phyloP scores from a whole-genome alignment of 2,888 invertebrate species.

The Erebia ligea region DNA sequence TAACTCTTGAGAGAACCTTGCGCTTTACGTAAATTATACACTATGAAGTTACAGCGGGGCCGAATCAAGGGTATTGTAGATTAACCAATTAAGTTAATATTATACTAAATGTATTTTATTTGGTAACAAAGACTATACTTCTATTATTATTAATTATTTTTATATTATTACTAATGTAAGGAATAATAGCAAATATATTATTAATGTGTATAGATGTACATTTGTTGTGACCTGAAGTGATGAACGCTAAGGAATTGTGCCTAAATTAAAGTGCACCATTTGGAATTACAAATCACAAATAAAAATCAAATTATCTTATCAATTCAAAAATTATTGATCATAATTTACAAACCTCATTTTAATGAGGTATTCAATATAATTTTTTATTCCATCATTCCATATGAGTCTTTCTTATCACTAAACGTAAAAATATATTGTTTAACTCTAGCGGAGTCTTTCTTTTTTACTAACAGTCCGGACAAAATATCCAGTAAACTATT shows the following conservation, averaged over 20 bases:
- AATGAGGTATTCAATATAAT: no score
- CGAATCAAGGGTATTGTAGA: not conserved
- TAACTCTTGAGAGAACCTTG: no score
- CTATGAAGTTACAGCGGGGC: no score
- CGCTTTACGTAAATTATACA: no score
- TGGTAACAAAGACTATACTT: conserved; percentile 26
- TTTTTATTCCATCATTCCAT: no score
- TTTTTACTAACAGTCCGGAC: no score
- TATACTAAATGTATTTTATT: conserved; percentile 13
- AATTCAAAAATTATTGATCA: no score
- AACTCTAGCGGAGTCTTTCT: no score
- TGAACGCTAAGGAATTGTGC: conserved; percentile 30
- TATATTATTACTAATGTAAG: conserved; percentile 14
- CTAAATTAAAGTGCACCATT: conserved; percentile 15
- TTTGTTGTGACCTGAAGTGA: conserved; percentile 39
- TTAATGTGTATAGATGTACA: conserved; percentile 29
- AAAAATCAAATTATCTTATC: not conserved
- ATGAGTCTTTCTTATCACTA: no score
- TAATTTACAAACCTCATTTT: no score
- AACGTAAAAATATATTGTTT: no score
- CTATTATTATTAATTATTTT: conserved; percentile 23
- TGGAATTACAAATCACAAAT: conserved; percentile 1
- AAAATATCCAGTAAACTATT: no score
- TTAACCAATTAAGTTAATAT: conserved; percentile 17
- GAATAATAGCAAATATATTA: conserved; percentile 14